Base-by-base conservation (phyloP, 2,888 invertebrate genomes). In the Callyntrura sp. region DNA sequence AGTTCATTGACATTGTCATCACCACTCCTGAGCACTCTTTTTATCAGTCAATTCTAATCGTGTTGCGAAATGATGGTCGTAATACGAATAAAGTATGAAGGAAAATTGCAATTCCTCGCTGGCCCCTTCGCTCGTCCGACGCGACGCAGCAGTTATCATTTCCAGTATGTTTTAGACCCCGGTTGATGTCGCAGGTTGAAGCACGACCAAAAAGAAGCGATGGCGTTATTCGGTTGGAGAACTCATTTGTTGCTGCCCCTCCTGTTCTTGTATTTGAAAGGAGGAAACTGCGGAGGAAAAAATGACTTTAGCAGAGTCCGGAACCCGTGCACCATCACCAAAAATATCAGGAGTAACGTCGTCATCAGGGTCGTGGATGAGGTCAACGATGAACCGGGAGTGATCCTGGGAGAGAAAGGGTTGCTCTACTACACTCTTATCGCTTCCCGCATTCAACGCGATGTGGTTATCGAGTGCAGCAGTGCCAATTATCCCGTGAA, bases 381-480 rank as follows among this genome's bases (percentile, higher is more conserved):
- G 14, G 70, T 68, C 25, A 89, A 87, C 51, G 82, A 89, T 1
- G 73, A 65, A 17, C 89, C 90, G 4, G 89, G 90, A 6, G 84
- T 90, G 8, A 60, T 90, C 76, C 79, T 91, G 11, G 91, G 90
- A 3, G 62, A 85, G 1, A 65, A 81, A 14, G 89, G 83, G 2
- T 68, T 89, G 20, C 73, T 43, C 9, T 91, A 84, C 48, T 88
- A 90, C 23, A 90, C 86, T 25, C 78, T 91, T 17, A 86, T 90
- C 25, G 83, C 86, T 9, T 60, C 89, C 17, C 70, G 89, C 14
- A 91, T 88, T 8, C 90, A 85, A 6, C 43, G 85, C 9, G 88
- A 89, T n/a, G 88, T 92, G 1, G 88, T 91, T 12, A 90, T 92
- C 20, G 92, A 92, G 65, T 92, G 92, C 48, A 86, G 91, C 28